Conservation (phyloP, 1,140 invertebrate species). For the Zaprionus nigranus region DNA sequence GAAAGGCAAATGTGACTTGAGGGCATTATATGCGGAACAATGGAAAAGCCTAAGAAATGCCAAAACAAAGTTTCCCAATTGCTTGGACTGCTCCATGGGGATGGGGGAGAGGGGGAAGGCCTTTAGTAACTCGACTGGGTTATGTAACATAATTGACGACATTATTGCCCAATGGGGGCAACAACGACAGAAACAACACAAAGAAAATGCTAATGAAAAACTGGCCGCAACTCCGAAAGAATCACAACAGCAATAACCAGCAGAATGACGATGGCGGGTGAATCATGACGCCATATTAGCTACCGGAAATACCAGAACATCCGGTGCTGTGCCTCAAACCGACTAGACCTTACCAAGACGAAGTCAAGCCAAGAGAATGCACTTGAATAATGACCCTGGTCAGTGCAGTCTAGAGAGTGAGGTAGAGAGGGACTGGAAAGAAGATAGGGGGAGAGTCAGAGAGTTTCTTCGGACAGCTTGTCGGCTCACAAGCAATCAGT, state of each 20-base stretch:
- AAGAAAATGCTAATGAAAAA: constrained; percentile 69
- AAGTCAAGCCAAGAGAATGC: constrained; percentile 49
- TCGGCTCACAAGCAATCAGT: constrained; percentile 68
- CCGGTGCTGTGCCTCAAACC: constrained; percentile 55
- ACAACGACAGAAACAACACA: constrained; percentile 39
- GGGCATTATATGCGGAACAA: constrained; percentile 38
- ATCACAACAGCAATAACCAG: constrained; percentile 33
- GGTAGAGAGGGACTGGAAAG: not conserved
- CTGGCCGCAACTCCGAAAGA: constrained; percentile 31
- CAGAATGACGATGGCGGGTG: constrained; percentile 35
- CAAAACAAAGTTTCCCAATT: constrained; percentile 48
- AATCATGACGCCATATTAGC: constrained; percentile 68
- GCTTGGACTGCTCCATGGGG: not conserved
- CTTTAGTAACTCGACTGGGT: constrained; percentile 33
- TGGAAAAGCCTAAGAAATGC: constrained; percentile 47
- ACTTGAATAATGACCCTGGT: constrained; percentile 70
- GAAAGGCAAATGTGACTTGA: constrained; percentile 41
- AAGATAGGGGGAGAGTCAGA: not conserved
- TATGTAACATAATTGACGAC: constrained; percentile 76
- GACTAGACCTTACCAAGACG: constrained; percentile 21
- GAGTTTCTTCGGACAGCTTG: not conserved
- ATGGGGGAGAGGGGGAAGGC: not conserved
- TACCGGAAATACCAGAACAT: constrained; percentile 71
- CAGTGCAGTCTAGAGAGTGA: constrained; percentile 70
- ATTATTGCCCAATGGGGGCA: constrained; percentile 66